Percentiles rank a stretch among this genome's conserved stretches.
phyloP scores from a whole-genome alignment of 2,888 invertebrate species.

The Lasioglossum pauxillum region DNA sequence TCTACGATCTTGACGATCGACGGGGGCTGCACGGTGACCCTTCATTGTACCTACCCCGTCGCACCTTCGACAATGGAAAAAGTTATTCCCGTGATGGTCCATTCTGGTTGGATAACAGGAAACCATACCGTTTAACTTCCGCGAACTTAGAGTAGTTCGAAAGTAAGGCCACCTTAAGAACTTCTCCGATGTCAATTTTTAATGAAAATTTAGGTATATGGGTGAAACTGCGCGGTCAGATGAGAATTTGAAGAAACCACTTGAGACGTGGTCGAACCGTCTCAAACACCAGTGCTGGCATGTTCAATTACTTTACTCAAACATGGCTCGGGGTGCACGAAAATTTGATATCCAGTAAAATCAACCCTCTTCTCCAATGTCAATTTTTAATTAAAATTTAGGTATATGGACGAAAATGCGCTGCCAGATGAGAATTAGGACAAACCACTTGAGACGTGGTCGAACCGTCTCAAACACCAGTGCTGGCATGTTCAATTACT shows the following conservation, averaged over 20 bases:
- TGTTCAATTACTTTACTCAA: not conserved
- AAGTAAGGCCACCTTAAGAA: not conserved
- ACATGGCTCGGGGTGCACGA: too few relatives aligned
- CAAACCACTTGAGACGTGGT: not conserved
- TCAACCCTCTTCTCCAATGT: not conserved
- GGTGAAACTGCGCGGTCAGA: not conserved
- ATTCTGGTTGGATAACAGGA: slow-evolving; percentile 2
- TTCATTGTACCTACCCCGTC: not conserved
- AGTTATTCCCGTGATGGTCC: slow-evolving; percentile 2
- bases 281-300: not conserved
- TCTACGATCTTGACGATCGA: not conserved
- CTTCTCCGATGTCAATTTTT: not conserved
- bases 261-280: not conserved
- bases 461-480: not conserved
- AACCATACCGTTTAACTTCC: not conserved
- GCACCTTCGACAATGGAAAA: not conserved
- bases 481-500: not conserved
- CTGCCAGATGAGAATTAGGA: not conserved
- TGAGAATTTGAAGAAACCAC: not conserved
- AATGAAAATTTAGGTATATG: slow-evolving; percentile 1
- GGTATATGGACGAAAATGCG: not conserved
- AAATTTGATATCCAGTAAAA: too few relatives aligned
- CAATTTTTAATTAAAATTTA: not conserved
- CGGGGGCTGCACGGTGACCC: not conserved
- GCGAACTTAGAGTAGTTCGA: not conserved